Evolutionary conservation across 2,113 vertebrate genomes (phyloP).

Genomic region (Vulpes lagopus): DNA sequence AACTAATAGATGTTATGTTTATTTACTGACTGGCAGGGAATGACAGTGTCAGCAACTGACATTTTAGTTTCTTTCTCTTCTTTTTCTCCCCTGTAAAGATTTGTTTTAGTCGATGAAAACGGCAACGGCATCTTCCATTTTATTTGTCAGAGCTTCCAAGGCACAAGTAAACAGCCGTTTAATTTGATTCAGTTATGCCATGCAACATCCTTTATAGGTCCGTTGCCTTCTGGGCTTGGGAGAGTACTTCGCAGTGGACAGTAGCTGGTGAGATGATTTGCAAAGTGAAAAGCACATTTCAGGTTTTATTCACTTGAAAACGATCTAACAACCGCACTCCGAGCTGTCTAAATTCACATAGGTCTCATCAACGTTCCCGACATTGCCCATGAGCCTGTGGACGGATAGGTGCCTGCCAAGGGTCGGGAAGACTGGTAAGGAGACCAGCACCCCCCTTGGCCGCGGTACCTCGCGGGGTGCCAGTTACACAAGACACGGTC

Average conservation of each 20-base stretch:
- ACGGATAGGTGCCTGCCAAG: slow-evolving; percentile 20
- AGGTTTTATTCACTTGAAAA: slow-evolving; percentile 80
- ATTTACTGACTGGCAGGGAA: slow-evolving; percentile 87
- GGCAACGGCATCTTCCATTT: slow-evolving; percentile 77
- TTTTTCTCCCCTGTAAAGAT: slow-evolving; percentile 69
- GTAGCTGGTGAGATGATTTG: slow-evolving; percentile 65
- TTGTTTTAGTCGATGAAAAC: slow-evolving; percentile 84
- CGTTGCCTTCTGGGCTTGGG: slow-evolving; percentile 48
- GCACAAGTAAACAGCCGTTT: slow-evolving; percentile 74
- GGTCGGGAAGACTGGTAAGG: slow-evolving; percentile 1
- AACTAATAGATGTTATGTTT: slow-evolving; percentile 87
- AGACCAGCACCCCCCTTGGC: no score
- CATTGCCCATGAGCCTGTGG: slow-evolving; percentile 64
- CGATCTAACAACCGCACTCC: slow-evolving; percentile 74
- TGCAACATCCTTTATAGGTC: slow-evolving; percentile 56
- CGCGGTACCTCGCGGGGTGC: background rate
- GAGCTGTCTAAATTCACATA: slow-evolving; percentile 41
- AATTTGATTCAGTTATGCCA: slow-evolving; percentile 71
- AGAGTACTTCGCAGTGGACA: slow-evolving; percentile 65
- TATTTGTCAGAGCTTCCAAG: slow-evolving; percentile 64
- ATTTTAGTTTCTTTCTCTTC: slow-evolving; percentile 83
- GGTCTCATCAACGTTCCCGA: slow-evolving; percentile 63
- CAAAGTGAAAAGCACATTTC: slow-evolving; percentile 83
- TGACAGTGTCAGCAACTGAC: slow-evolving; percentile 84
- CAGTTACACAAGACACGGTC: background rate